Evolutionary conservation across 2,113 vertebrate species (phyloP), one percentile per base, ranked within the genome.

Genomic region (Nannospalax galili): DNA sequence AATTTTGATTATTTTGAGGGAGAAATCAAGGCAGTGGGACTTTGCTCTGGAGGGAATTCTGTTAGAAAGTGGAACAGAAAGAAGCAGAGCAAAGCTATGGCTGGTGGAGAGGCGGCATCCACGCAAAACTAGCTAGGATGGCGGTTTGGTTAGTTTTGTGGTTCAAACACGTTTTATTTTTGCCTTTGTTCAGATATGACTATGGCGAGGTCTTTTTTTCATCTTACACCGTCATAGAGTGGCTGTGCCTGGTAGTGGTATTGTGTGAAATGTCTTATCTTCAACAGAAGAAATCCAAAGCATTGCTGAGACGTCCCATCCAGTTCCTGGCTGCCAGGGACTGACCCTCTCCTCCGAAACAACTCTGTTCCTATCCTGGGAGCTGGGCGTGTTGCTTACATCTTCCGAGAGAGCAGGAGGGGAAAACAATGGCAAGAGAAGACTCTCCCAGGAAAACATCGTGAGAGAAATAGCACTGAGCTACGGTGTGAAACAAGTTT

Each of bases 361-460:
- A n/a, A n/a, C n/a, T n/a, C n/a, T n/a, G n/a, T n/a, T n/a, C n/a
- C n/a, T n/a, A n/a, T n/a, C n/a, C 81, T 32, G 77, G 93, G 60
- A 79, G 56, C 70, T 82, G 24, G 20, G 30, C 86, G 56, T 70
- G 40, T 52, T 77, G 35, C 28, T 1, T 74, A 69, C 87, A 37
- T 79, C 81, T 91, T 78, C 45, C 82, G 48, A 95, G 30, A 65
- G 4, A 93, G 20, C 42, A 22, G n/a, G 75, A 93, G 85, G 35
- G 62, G 32, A 87, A 95, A 84, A 56, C n/a, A 62, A 94, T 73
- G 67, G 65, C 75, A 91, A 74, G 45, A 85, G 58, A 6, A 91
- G 48, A 95, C 26, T 93, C 74, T 95, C 90, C 92, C 72, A 40
- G 60, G 58, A 91, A 96, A 85, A 78, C 19, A 52, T 91, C 73